Percentiles rank a stretch among this genome's conserved stretches.
These are phyloP conservation scores for Meleagris gallopavo DNA, from an alignment of 2,113 vertebrate species.

Conservation along the genomic window DNA sequence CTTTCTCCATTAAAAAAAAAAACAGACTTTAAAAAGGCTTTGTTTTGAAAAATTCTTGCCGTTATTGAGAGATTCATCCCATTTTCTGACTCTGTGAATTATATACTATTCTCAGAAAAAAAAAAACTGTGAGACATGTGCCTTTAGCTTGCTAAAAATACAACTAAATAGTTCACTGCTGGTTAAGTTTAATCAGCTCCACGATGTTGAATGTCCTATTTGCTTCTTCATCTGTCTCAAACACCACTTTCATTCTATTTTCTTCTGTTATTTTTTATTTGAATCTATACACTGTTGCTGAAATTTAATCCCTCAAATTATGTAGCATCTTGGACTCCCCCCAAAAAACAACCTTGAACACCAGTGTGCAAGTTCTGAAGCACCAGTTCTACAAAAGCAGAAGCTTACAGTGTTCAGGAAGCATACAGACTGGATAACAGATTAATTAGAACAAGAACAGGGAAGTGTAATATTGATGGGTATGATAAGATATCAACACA, in stretches of 20 bases:
- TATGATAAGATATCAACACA: not conserved
- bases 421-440: not conserved
- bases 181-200: not conserved
- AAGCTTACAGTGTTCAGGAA: not conserved
- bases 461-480: not conserved
- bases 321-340: not conserved
- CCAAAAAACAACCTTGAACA: not conserved
- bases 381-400: not conserved
- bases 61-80: not conserved
- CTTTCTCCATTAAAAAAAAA: not conserved
- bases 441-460: not conserved
- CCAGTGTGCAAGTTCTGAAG: not conserved
- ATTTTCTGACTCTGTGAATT: not conserved
- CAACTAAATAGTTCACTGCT: not conserved
- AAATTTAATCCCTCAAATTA: not conserved
- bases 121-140: not conserved
- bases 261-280: not conserved
- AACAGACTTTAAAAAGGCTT: not conserved
- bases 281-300: not conserved
- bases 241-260: not conserved
- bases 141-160: not conserved
- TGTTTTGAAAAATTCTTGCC: not conserved
- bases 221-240: not conserved
- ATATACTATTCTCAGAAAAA: not conserved
- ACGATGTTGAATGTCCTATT: not conserved